phyloP scores from a whole-genome alignment of 2,113 vertebrate genomes.

The Erythrocercus mccallii region DNA sequence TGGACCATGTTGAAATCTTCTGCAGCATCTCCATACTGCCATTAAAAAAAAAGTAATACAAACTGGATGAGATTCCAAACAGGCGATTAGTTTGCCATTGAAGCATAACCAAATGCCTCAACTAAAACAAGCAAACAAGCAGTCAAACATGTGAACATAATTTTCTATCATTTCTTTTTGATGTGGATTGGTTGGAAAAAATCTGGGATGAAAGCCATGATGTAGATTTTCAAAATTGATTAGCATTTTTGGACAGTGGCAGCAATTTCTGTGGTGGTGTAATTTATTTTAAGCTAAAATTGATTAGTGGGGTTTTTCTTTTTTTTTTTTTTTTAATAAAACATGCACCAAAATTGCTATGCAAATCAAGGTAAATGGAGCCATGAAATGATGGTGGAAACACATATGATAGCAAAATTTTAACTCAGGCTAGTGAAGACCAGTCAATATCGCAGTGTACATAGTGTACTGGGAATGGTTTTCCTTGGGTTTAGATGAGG shows the following conservation, averaged over 20 bases:
- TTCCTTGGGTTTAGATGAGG: constrained; percentile 3
- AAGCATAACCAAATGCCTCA: constrained; percentile 68
- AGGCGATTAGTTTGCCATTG: constrained; percentile 65
- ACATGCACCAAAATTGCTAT: constrained; percentile 18
- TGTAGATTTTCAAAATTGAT: constrained; percentile 73
- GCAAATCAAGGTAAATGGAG: constrained; percentile 40
- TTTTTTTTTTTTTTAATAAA: neutral
- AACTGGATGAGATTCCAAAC: constrained; percentile 60
- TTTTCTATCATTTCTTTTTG: constrained; percentile 74
- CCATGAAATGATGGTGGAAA: neutral
- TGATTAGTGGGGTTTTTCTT: neutral
- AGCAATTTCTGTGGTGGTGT: constrained; percentile 38
- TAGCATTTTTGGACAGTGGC: constrained; percentile 71
- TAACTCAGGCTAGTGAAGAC: neutral
- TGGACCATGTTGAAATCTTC: neutral
- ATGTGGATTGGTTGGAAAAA: constrained; percentile 70
- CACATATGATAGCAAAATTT: neutral
- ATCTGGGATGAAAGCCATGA: constrained; percentile 73
- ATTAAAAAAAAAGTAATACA: constrained; percentile 5
- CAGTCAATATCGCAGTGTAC: neutral
- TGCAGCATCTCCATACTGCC: neutral
- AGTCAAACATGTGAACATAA: constrained; percentile 69
- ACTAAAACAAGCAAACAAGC: constrained; percentile 73
- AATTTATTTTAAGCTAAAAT: constrained; percentile 60
- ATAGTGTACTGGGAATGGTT: constrained; percentile 3